Evolutionary conservation across 2,113 vertebrate genomes (phyloP).

Genomic region (Brachionichthys hirsutus): DNA sequence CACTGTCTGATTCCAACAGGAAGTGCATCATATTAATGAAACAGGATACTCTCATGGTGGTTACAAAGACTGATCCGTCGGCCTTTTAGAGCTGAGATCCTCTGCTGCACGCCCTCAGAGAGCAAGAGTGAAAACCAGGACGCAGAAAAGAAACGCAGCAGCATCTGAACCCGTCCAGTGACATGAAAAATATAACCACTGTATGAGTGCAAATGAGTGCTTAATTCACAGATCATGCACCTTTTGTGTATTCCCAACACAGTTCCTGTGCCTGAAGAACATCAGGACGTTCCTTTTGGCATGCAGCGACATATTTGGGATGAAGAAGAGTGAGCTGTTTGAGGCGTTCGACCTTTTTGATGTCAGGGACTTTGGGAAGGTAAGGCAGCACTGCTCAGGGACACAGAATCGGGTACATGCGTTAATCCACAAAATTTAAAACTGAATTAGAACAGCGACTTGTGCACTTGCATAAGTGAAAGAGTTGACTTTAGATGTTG

Average conservation of each 20-base stretch:
- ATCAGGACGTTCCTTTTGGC: conserved; percentile 92
- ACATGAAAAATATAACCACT: background rate
- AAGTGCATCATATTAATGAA: conserved; percentile 42
- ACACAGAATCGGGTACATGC: background rate
- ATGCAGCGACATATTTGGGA: conserved; percentile 88
- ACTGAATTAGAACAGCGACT: conserved; percentile 7
- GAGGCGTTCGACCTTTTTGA: conserved; percentile 98
- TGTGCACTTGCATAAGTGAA: background rate
- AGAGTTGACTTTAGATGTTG: conserved; percentile 3
- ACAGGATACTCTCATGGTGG: conserved; percentile 11
- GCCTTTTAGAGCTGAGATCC: conserved; percentile 32
- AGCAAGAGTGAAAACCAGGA: conserved; percentile 10
- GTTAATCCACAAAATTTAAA: background rate
- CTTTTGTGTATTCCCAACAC: conserved; percentile 32
- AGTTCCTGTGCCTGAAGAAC: conserved; percentile 99
- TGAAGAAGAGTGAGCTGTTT: conserved; percentile 98
- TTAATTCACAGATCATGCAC: conserved; percentile 1
- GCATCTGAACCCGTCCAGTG: background rate
- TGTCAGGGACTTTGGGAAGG: conserved; percentile 97
- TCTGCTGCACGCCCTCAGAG: conserved; percentile 17
- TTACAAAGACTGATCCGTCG: conserved; percentile 29
- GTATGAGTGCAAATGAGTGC: background rate
- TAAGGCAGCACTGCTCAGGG: conserved; percentile 65
- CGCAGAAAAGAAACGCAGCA: background rate
- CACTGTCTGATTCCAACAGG: conserved; percentile 25